Conservation (phyloP, 2,888 invertebrate genomes). For the Rhynchonema sp. region DNA sequence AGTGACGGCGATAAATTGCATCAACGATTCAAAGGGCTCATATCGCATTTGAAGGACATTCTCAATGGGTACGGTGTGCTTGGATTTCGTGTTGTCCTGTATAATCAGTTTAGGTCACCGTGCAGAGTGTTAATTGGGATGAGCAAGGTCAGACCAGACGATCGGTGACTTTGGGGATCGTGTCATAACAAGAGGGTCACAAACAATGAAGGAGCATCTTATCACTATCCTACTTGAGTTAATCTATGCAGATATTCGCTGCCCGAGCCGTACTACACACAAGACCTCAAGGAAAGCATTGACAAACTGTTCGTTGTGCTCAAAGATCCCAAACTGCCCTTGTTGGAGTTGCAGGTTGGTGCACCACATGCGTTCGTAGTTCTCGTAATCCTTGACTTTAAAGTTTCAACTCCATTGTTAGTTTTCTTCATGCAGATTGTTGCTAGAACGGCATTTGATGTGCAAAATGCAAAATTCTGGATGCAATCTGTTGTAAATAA, state of each 20-base stretch:
- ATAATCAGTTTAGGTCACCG: too few relatives aligned
- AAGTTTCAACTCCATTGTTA: too few relatives aligned
- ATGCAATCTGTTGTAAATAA: neutral
- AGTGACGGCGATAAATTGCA: constrained; percentile 53
- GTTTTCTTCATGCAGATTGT: too few relatives aligned
- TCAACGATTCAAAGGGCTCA: constrained; percentile 58
- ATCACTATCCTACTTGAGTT: too few relatives aligned
- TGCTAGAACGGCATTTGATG: neutral
- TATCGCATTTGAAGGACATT: constrained; percentile 54
- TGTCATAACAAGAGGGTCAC: too few relatives aligned
- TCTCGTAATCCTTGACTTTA: too few relatives aligned
- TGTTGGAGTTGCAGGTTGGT: constrained; percentile 60
- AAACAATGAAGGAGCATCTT: too few relatives aligned
- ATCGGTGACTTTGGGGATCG: too few relatives aligned
- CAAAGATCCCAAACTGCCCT: constrained; percentile 71
- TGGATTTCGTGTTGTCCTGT: too few relatives aligned
- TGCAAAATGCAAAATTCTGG: neutral
- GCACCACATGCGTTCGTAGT: too few relatives aligned
- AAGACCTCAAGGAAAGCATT: constrained; percentile 29
- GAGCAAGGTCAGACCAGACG: too few relatives aligned
- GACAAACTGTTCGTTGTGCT: constrained; percentile 65
- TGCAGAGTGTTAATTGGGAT: too few relatives aligned
- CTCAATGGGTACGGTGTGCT: neutral
- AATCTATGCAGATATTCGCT: constrained; percentile 44
- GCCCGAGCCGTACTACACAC: constrained; percentile 35